Evolutionary conservation across 2,797 vertebrate genomes (phyloP).

Genomic region (Cirrhinus molitorella): DNA sequence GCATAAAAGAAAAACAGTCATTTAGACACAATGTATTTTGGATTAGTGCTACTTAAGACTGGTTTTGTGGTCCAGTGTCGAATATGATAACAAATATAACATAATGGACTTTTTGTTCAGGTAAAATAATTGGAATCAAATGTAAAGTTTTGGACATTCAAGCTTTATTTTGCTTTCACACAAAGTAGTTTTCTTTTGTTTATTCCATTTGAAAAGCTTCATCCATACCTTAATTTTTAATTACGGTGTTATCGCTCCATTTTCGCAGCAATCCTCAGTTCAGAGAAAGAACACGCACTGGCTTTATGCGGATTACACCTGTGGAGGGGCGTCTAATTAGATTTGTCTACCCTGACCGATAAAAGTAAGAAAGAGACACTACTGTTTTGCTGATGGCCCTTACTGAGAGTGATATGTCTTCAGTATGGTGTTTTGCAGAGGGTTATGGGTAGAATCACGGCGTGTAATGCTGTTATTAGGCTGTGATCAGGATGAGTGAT

Average conservation of each 20-base stretch:
- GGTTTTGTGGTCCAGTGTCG: too few species aligned
- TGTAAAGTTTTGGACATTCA: too few species aligned
- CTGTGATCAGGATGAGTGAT: conserved; percentile 75
- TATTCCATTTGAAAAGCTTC: background rate
- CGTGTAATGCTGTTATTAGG: conserved; percentile 76
- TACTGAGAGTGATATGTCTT: conserved; percentile 7
- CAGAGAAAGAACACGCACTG: background rate
- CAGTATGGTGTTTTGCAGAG: conserved; percentile 58
- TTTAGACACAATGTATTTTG: too few species aligned
- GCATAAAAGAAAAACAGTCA: too few species aligned
- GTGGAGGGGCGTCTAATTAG: conserved; percentile 25
- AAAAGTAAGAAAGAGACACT: conserved; percentile 20
- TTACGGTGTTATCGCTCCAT: background rate
- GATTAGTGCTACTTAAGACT: too few species aligned
- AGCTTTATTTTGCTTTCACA: background rate
- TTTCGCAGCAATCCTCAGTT: background rate
- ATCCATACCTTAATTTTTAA: background rate
- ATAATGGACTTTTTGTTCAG: background rate
- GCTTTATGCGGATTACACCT: conserved; percentile 26
- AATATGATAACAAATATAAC: background rate
- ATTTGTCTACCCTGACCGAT: conserved; percentile 49
- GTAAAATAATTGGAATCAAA: background rate
- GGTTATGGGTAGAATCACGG: conserved; percentile 65
- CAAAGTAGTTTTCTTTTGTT: background rate
- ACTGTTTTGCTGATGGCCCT: conserved; percentile 55